Evolutionary conservation across 1,140 invertebrate species (phyloP).

Genomic region (Heliconius nattereri): DNA sequence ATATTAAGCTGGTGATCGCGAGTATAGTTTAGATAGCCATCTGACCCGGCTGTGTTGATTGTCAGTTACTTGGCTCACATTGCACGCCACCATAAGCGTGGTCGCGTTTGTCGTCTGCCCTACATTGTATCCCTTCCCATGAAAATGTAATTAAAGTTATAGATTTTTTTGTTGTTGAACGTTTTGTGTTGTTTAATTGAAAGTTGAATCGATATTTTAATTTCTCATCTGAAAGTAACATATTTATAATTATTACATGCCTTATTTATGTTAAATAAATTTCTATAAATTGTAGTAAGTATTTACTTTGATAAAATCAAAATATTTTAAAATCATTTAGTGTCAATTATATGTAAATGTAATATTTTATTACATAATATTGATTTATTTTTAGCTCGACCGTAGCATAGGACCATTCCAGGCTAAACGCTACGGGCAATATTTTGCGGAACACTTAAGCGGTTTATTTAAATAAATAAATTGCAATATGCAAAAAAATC

Average conservation of each 20-base stretch:
- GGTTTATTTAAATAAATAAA: too few relatives aligned
- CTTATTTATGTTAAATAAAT: too few relatives aligned
- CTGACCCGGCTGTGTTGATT: constrained; percentile 61
- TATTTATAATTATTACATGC: too few relatives aligned
- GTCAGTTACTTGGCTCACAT: constrained; percentile 69
- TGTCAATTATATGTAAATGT: background rate
- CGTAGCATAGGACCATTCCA: too few relatives aligned
- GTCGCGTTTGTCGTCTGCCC: constrained; percentile 47
- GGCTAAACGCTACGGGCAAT: too few relatives aligned
- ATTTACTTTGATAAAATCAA: background rate
- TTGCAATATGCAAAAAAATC: too few relatives aligned
- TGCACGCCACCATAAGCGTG: constrained; percentile 59
- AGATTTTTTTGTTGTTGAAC: background rate
- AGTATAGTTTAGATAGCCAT: constrained; percentile 54
- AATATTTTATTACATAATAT: background rate
- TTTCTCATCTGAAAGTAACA: too few relatives aligned
- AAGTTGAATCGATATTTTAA: too few relatives aligned
- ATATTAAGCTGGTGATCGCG: constrained; percentile 37
- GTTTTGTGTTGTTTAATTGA: background rate
- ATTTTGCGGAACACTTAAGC: too few relatives aligned
- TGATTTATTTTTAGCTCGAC: too few relatives aligned
- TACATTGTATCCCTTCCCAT: constrained; percentile 55
- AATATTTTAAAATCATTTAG: background rate
- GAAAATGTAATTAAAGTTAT: constrained; percentile 45
- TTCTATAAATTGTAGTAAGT: too few relatives aligned